Conservation (phyloP, 2,797 vertebrate genomes). For the Hippoglossus hippoglossus region DNA sequence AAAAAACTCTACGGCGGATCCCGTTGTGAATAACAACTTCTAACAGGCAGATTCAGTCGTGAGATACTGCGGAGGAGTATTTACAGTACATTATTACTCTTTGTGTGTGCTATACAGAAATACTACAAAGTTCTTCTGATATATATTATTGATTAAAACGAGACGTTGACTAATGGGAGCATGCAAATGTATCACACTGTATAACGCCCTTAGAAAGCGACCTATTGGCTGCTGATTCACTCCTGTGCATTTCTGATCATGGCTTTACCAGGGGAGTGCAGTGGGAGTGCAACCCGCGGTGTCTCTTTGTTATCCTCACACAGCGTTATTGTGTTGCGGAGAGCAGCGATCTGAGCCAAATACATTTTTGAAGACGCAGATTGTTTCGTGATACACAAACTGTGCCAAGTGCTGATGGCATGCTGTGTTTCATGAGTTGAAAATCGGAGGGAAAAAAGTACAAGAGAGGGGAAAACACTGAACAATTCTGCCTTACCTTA, state of each 20-base stretch:
- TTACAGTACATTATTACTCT: conserved; percentile 39
- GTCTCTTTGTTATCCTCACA: conserved; percentile 71
- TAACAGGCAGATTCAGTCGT: conserved; percentile 23
- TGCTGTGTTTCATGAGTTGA: conserved; percentile 60
- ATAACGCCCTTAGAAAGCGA: neutral
- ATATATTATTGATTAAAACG: conserved; percentile 17
- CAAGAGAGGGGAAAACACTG: conserved; percentile 37
- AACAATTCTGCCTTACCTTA: conserved; percentile 74
- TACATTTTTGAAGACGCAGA: conserved; percentile 62
- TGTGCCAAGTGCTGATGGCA: conserved; percentile 61
- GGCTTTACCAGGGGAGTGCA: conserved; percentile 44
- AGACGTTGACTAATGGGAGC: conserved; percentile 13
- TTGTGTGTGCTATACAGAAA: conserved; percentile 14
- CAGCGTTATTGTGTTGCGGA: conserved; percentile 63
- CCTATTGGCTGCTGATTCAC: too few species aligned
- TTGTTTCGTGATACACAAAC: conserved; percentile 61
- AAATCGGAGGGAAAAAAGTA: conserved; percentile 56
- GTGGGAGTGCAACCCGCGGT: conserved; percentile 58
- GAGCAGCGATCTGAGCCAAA: conserved; percentile 55
- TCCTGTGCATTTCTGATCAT: conserved; percentile 24
- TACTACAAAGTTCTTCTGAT: conserved; percentile 19
- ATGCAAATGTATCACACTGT: conserved; percentile 21
- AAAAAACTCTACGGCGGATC: conserved; percentile 32
- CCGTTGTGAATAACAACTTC: neutral
- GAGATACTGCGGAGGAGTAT: conserved; percentile 20